phyloP scores from a whole-genome alignment of 1,140 invertebrate species.

The Aphis gossypii region DNA sequence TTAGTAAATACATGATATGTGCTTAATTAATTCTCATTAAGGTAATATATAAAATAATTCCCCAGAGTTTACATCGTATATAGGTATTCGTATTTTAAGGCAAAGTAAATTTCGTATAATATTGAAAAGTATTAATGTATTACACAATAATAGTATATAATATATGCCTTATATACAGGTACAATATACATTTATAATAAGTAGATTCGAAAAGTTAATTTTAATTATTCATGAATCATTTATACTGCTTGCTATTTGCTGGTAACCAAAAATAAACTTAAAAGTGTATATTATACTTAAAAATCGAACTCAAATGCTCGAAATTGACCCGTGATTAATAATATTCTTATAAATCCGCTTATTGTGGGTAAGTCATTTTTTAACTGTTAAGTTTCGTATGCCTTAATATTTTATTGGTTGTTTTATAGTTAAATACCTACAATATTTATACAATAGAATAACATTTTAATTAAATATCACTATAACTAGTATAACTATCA shows the following conservation, averaged over 20 bases:
- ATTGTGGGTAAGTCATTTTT: not conserved
- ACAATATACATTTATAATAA: no score
- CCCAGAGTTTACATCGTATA: not conserved
- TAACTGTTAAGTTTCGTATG: not conserved
- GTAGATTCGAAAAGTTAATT: not conserved
- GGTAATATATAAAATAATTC: slow-evolving; percentile 18
- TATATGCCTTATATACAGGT: no score
- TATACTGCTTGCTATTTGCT: not conserved
- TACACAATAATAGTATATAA: not conserved
- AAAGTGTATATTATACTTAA: no score
- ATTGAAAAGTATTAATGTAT: not conserved
- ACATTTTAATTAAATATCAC: no score
- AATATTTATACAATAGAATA: not conserved
- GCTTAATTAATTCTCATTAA: not conserved
- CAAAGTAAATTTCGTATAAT: not conserved
- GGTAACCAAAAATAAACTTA: not conserved
- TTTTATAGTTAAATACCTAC: not conserved
- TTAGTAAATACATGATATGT: not conserved
- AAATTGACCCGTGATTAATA: not conserved
- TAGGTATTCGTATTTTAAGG: not conserved
- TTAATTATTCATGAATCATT: not conserved
- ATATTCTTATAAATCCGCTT: not conserved
- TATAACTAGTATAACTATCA: no score
- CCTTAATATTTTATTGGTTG: not conserved
- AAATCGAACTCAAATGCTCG: not conserved